Base-by-base conservation (phyloP, 2,797 vertebrate species). In the Acanthornis magna region DNA sequence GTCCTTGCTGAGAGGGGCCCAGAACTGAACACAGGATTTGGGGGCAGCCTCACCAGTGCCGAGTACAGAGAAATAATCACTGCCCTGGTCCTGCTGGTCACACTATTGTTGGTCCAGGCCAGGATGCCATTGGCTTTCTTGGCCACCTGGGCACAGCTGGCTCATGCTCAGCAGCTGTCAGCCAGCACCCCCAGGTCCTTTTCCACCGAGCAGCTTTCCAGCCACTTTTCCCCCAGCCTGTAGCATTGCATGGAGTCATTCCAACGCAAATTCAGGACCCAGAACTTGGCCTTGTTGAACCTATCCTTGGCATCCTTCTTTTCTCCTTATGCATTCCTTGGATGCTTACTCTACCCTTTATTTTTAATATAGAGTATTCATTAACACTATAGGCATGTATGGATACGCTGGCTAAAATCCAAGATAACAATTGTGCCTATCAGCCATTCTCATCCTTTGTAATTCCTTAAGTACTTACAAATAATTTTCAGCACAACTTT, bases 21-120 rank as follows among this genome's bases (percentile, higher is more conserved):
- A 36, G 29, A 60, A 47, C 22, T 29, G 58, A n/a, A 3, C 47
- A 29, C 22, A 42, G n/a, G 7, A 25, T 45, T 78, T 0, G 1
- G 15, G 16, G 48, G 30, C 30, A 16, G 47, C 19, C 30, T 1
- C 7, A 20, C 15, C 47, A 42, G 15, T 20, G 34, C 32, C 2
- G 4, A n/a, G 26, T 29, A 21, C 29, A 11, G n/a, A 2, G 25
- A 4, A 14, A 23, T 10, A 40, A 6, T 77, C 38, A 13, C 65
- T 65, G 36, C 9, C 18, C 53, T 53, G 34, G 2, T 60, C 26
- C 30, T 72, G 30, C 40, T 72, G 34, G 19, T 47, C 26, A 18
- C 11, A 9, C 0, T 12, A 10, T 42, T 58, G 5, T 53, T 72
- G 53, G 17, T 32, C 1, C 4, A 34, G 13, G 18, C 16, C 26